phyloP scores from a whole-genome alignment of 2,888 invertebrate genomes.

The Spicauda simplicius region DNA sequence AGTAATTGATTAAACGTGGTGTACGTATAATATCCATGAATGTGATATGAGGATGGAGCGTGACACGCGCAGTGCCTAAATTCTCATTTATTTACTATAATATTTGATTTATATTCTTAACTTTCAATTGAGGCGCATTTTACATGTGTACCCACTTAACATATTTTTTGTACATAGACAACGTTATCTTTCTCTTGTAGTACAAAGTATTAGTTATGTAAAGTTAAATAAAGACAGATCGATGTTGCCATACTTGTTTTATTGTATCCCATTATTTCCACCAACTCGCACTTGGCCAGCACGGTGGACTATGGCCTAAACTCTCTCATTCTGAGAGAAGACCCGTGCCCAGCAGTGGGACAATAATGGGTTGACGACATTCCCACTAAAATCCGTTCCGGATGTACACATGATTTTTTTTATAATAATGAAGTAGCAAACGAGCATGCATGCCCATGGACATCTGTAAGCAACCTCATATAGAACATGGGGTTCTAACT shows the following conservation, averaged over 20 bases:
- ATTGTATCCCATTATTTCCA: background rate
- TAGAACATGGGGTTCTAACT: too few relatives aligned
- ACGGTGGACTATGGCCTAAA: too few relatives aligned
- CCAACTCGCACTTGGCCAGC: too few relatives aligned
- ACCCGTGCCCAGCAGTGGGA: too few relatives aligned
- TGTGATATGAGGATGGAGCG: slow-evolving; percentile 78
- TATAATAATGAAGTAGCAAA: too few relatives aligned
- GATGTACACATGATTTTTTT: too few relatives aligned
- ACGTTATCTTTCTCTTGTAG: slow-evolving; percentile 76
- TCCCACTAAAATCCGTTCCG: too few relatives aligned
- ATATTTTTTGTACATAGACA: slow-evolving; percentile 72
- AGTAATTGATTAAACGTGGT: slow-evolving; percentile 67
- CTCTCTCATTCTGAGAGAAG: too few relatives aligned
- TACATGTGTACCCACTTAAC: slow-evolving; percentile 56
- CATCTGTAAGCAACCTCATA: too few relatives aligned
- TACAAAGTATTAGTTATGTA: slow-evolving; percentile 78
- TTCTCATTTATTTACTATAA: slow-evolving; percentile 69
- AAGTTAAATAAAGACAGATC: slow-evolving; percentile 82
- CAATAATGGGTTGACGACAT: too few relatives aligned
- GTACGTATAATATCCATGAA: slow-evolving; percentile 65
- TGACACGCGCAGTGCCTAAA: slow-evolving; percentile 82
- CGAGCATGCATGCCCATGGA: too few relatives aligned
- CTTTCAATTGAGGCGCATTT: slow-evolving; percentile 45
- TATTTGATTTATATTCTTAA: slow-evolving; percentile 47
- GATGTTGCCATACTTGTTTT: slow-evolving; percentile 63